phyloP scores from a whole-genome alignment of 64 coral and sea anemone species.

The Actinia equina region DNA sequence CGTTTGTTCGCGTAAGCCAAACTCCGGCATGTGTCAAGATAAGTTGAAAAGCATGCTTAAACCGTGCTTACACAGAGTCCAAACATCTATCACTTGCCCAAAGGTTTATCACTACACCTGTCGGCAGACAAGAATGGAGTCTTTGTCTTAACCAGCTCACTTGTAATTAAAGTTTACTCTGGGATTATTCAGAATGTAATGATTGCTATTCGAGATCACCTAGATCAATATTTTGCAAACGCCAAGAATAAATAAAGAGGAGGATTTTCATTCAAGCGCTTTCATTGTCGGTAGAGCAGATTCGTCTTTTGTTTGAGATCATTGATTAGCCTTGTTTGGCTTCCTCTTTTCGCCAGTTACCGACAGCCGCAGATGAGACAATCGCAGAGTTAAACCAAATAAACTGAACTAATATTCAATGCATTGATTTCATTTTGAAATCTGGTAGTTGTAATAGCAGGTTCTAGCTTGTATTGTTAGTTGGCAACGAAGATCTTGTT shows the following conservation, averaged over 20 bases:
- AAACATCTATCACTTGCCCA: neutral
- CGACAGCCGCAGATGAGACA: neutral
- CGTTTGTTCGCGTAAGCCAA: neutral
- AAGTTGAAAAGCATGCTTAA: constrained; percentile 7
- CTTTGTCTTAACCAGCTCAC: neutral
- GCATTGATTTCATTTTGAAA: neutral
- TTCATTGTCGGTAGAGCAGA: neutral
- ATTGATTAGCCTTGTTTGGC: neutral
- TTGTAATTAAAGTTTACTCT: neutral
- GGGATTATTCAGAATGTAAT: constrained; percentile 13
- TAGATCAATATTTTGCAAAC: neutral
- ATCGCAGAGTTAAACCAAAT: neutral
- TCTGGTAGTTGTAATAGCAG: neutral
- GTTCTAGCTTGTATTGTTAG: neutral
- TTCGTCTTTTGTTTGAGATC: neutral
- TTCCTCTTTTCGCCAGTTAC: neutral
- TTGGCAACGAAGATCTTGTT: neutral
- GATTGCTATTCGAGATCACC: neutral
- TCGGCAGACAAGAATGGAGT: neutral
- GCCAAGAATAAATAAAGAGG: neutral
- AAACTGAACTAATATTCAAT: neutral
- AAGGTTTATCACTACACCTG: constrained; percentile 1
- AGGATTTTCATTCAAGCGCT: neutral
- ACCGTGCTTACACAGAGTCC: neutral
- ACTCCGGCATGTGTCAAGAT: constrained; percentile 16